Base-by-base conservation (phyloP, 2,113 vertebrate species). In the Phrynosoma blainvillii region DNA sequence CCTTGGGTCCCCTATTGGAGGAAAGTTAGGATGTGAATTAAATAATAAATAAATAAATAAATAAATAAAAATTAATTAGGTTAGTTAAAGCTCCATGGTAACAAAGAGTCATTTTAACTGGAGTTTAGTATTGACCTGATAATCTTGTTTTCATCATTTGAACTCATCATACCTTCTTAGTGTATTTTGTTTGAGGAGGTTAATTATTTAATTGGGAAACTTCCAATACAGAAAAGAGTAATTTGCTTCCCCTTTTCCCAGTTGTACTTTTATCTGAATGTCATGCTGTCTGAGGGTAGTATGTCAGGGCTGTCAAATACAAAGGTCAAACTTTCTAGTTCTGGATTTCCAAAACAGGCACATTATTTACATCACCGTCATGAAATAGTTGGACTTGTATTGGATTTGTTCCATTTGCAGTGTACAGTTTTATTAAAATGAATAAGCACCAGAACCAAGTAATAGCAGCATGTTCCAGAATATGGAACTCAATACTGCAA, bases 241-340 rank as follows among this genome's bases (percentile, higher is more conserved):
- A 59, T 84, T 65, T 87, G 54, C 62, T 2, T n/a, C 74, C 36
- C 23, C 23, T 14, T 68, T 84, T 70, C 25, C 74, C 12, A 47
- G 1, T 89, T 66, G 59, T n/a, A 40, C 0, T 2, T 27, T 91
- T 92, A 20, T 12, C 54, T 88, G 82, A 89, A 92, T 80, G 62
- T 62, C 62, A 14, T 86, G 89, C 32, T 70, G 74, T 27, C 87
- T 91, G 88, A 1, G 0, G 80, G 23, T 87, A 54, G 76, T 79
- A 40, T 86, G 91, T 91, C 87, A 89, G 59, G 54, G 16, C 75
- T 89, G 88, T 52, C 65, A 78, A 86, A 93, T 91, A 85, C 68
- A 88, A 82, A 91, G 40, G 65, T 87, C 86, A 91, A 10, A 7
- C 56, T 82, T 89, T 79, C 83, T 82, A 83, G 54, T 62, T 16